Evolutionary conservation across 2,113 vertebrate genomes (phyloP).

Genomic region (Acanthochromis polyacanthus): DNA sequence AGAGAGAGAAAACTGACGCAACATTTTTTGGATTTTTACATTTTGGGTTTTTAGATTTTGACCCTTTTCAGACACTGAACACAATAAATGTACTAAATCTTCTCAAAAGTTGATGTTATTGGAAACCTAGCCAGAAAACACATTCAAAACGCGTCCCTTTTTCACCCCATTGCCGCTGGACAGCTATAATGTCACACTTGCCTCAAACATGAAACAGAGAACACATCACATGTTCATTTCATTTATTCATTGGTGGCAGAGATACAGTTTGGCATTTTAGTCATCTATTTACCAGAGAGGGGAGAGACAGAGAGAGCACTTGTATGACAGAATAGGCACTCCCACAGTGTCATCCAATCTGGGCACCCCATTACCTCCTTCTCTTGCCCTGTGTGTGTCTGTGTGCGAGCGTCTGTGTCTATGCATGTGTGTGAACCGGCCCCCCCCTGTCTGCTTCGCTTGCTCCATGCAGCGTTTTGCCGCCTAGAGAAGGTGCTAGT

Average conservation of each 20-base stretch:
- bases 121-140: background rate
- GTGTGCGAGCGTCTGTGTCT: conserved; percentile 40
- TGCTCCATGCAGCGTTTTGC: conserved; percentile 83
- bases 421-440: conserved; percentile 31
- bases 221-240: conserved; percentile 87
- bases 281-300: conserved; percentile 86
- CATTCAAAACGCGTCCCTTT: conserved; percentile 4
- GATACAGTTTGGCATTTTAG: conserved; percentile 88
- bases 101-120: background rate
- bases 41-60: conserved; percentile 4
- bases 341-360: conserved; percentile 85
- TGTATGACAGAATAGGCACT: conserved; percentile 90
- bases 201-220: conserved; percentile 69
- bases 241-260: conserved; percentile 88
- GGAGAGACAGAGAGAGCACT: conserved; percentile 82
- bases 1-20: conserved; percentile 27
- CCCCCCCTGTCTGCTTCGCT: conserved; percentile 81
- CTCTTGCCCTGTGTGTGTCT: conserved; percentile 48
- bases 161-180: conserved; percentile 53
- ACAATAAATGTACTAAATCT: background rate
- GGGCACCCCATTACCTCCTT: conserved; percentile 76
- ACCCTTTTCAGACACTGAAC: conserved; percentile 4
- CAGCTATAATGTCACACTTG: conserved; percentile 43
- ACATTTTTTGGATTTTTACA: background rate
- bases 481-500: conserved; percentile 91